Base-by-base conservation (phyloP, 1,140 invertebrate species). In the Acromyrmex charruanus region DNA sequence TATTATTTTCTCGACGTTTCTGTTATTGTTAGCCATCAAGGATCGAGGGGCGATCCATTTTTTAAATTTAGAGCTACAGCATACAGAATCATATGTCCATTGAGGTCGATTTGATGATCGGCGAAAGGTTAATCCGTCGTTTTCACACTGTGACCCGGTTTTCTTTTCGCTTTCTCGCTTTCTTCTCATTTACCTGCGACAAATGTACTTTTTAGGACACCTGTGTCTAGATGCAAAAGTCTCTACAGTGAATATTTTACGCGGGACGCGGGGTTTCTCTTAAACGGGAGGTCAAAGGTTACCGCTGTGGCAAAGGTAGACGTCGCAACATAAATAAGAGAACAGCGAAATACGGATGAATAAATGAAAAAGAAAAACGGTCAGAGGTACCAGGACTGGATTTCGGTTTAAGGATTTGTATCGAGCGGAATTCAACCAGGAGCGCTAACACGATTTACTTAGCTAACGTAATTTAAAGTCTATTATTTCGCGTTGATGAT, bases 91-190 rank as follows among this genome's bases (percentile, higher is more conserved):
- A 21, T 77, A 35, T 49, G 49, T 53, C 53, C 25, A 55, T 3
- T 10, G 61, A 51, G 53, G 65, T 69, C 61, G 53, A 28, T 4
- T 65, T 21, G 25, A 49, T 18, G 61, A 49, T 69, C 61, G 65
- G 53, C 63, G 31, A 84, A 74, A 87, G 85, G 85, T 87, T 82
- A 77, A 87, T 82, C 31, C 14, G 31, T 35, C 68, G 35, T 87
- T 87, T 87, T 87, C 79, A 16, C 44, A 55, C 44, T 10, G 58
- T 82, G 85, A 87, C 86, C 80, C 63, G 71, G 35, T 74, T 87
- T 75, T 59, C 51, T 31, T 84, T 28, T 75, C 63, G 21, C 68
- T 58, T 39, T 28, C 31, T 74, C 49, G 25, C 59, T 39, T 10
- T 39, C n/a, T 49, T n/a, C 58, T 66, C 55, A 59, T 39, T 59